Evolutionary conservation across 2,113 vertebrate species (phyloP).

Genomic region (Tonatia bakeri): DNA sequence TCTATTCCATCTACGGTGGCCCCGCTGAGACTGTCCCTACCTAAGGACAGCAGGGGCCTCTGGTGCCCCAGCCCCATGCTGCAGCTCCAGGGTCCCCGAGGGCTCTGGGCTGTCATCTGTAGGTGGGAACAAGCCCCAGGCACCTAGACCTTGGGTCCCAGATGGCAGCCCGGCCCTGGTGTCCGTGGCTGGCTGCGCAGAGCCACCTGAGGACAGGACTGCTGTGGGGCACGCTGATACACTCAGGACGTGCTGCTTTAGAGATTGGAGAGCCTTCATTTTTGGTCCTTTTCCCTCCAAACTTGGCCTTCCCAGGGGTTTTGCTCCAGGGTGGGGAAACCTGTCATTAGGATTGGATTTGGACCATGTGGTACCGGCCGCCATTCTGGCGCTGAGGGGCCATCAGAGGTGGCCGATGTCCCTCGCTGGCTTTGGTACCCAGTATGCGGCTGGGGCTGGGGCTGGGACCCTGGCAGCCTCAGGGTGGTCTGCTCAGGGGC

Average conservation of each 20-base stretch:
- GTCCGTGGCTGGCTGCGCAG: neutral
- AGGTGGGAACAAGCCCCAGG: neutral
- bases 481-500: neutral
- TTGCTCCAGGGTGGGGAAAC: neutral
- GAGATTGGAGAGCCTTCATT: neutral
- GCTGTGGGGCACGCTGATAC: too few species aligned
- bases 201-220: neutral
- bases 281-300: neutral
- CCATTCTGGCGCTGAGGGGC: neutral
- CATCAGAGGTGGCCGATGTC: neutral
- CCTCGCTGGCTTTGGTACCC: rapidly evolving
- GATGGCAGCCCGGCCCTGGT: neutral
- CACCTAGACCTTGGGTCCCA: neutral
- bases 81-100: neutral
- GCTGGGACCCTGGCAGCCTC: neutral
- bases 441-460: neutral
- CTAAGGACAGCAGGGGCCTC: neutral
- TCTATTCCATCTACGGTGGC: neutral
- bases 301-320: neutral
- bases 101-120: too few species aligned
- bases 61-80: rapidly evolving
- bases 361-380: rapidly evolving
- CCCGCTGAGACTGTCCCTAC: neutral
- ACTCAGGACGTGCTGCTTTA: neutral
- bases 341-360: neutral